phyloP scores from a whole-genome alignment of 1,140 invertebrate genomes.

The Tenebrio molitor region DNA sequence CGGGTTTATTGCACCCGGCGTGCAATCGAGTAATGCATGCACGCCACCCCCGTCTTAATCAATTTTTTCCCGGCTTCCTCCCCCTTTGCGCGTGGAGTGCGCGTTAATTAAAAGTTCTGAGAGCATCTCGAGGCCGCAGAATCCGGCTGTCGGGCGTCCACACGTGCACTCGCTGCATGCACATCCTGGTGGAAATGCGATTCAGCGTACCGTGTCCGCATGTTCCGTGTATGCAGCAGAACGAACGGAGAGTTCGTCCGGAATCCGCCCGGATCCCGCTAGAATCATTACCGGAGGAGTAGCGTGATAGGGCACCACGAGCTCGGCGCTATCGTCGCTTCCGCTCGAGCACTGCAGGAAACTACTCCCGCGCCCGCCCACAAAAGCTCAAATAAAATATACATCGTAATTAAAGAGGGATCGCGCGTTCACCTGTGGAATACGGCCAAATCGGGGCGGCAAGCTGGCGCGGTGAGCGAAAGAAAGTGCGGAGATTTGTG shows the following conservation, averaged over 20 bases:
- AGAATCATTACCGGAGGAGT: constrained; percentile 29
- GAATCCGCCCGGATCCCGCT: constrained; percentile 24
- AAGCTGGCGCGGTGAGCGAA: too few species aligned
- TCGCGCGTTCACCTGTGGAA: constrained; percentile 49
- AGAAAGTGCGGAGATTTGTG: too few species aligned
- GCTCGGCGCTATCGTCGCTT: constrained; percentile 16
- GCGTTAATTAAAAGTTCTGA: constrained; percentile 30
- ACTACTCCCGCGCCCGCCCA: constrained; percentile 5
- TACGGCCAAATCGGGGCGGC: constrained; percentile 47
- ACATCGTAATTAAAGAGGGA: constrained; percentile 51
- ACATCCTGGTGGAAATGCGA: constrained; percentile 35
- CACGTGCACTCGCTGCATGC: constrained; percentile 19
- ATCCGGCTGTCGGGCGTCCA: background rate
- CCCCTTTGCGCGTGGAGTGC: too few species aligned
- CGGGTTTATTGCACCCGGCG: too few species aligned
- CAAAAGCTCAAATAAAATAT: constrained; percentile 49
- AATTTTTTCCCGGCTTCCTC: too few species aligned
- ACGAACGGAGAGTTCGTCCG: constrained; percentile 1
- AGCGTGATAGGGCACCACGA: constrained; percentile 35
- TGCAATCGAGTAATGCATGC: too few species aligned
- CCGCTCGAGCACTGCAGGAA: constrained; percentile 29
- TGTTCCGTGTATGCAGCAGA: constrained; percentile 23
- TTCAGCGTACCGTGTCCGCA: constrained; percentile 32
- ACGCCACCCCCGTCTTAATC: too few species aligned
- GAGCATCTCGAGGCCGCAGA: constrained; percentile 1